Evolutionary conservation across 2,113 vertebrate species (phyloP).

Genomic region (Leiothrix lutea): DNA sequence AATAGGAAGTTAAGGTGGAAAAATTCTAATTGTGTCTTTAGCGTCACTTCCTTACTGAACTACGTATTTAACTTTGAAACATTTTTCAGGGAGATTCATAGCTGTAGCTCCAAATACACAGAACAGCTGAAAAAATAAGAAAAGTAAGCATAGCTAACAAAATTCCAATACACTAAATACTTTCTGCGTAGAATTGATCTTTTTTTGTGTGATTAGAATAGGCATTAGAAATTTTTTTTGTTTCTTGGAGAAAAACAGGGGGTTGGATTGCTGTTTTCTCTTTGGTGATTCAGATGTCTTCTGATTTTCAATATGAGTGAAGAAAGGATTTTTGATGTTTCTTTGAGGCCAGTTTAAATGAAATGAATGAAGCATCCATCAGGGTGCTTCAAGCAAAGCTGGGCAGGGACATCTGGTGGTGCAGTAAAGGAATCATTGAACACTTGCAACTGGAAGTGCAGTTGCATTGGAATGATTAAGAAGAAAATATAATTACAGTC

Average conservation of each 20-base stretch:
- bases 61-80: accelerated
- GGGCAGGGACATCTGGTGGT: conserved; percentile 74
- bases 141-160: not conserved
- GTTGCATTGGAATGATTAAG: not conserved
- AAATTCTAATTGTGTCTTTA: not conserved
- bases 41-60: not conserved
- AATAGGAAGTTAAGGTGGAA: not conserved
- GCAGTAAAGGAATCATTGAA: not conserved
- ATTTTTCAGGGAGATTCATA: not conserved
- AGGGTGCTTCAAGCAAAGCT: not conserved
- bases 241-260: not conserved
- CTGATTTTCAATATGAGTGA: not conserved
- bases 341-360: not conserved
- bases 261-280: not conserved
- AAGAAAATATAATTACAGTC: not conserved
- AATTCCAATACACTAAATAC: not conserved
- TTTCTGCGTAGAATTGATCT: not conserved
- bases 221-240: not conserved
- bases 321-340: not conserved
- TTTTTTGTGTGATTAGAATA: not conserved
- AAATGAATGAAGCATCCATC: not conserved
- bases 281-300: not conserved
- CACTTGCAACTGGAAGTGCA: not conserved
- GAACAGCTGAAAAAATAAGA: not conserved
- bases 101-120: not conserved